Percentiles rank a stretch among this genome's conserved stretches.
These are phyloP conservation scores for Lutra lutra DNA, from an alignment of 2,797 vertebrate genomes.

Conservation along the genomic window DNA sequence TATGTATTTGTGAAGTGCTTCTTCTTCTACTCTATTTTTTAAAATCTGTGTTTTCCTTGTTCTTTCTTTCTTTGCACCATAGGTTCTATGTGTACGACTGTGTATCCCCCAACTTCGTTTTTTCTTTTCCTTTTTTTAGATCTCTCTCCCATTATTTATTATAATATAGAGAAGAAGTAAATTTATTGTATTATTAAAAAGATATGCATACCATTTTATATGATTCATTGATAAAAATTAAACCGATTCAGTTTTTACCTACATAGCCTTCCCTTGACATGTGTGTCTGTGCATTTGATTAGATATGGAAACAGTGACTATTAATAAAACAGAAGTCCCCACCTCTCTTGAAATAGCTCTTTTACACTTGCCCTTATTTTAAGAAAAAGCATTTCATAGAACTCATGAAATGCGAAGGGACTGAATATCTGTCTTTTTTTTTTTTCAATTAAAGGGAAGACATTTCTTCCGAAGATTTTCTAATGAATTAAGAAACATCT, in stretches of 20 bases:
- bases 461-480: background rate
- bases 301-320: background rate
- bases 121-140: background rate
- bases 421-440: background rate
- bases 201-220: background rate
- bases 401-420: background rate
- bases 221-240: background rate
- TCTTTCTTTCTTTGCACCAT: background rate
- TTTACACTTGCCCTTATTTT: background rate
- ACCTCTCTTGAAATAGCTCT: background rate
- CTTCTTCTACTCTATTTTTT: background rate
- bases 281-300: background rate
- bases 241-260: background rate
- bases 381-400: background rate
- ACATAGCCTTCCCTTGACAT: background rate
- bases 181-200: conserved; percentile 24
- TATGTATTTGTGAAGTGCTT: background rate
- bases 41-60: background rate
- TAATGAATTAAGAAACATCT: conserved; percentile 7
- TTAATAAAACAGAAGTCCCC: background rate
- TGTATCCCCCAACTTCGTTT: background rate
- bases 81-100: background rate
- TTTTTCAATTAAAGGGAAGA: conserved; percentile 24
- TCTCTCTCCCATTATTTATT: background rate
- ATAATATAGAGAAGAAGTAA: background rate